Evolutionary conservation across 1,140 invertebrate genomes (phyloP).

Genomic region (Homarus americanus): DNA sequence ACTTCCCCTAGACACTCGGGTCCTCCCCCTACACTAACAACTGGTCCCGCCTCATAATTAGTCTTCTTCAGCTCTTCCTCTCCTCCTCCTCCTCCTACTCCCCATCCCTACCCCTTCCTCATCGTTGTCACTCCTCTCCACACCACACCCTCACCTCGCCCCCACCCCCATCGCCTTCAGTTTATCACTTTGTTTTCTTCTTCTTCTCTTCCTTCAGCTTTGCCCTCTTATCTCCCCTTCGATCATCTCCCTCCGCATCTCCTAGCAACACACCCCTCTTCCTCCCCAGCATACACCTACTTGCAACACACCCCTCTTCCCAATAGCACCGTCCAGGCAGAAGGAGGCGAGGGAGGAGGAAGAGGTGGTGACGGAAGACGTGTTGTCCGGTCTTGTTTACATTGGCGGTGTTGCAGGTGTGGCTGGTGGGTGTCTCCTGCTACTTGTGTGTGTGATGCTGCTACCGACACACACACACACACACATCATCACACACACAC

Average conservation of each 20-base stretch:
- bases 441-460: constrained; percentile 24
- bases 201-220: too few relatives aligned
- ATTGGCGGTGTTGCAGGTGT: constrained; percentile 30
- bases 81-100: neutral
- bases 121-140: neutral
- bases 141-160: neutral
- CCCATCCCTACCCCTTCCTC: neutral
- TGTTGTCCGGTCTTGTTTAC: constrained; percentile 35
- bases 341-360: neutral
- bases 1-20: too few relatives aligned
- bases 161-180: too few relatives aligned
- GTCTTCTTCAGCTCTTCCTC: neutral
- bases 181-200: too few relatives aligned
- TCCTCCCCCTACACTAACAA: too few relatives aligned
- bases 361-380: neutral
- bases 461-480: too few relatives aligned
- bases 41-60: too few relatives aligned
- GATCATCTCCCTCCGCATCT: neutral
- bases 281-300: neutral
- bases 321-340: neutral
- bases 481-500: too few relatives aligned
- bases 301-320: neutral
- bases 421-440: constrained; percentile 5
- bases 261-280: neutral
- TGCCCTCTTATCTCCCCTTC: too few relatives aligned